Conservation (phyloP, 2,888 invertebrate genomes). For the Alcis repandata region DNA sequence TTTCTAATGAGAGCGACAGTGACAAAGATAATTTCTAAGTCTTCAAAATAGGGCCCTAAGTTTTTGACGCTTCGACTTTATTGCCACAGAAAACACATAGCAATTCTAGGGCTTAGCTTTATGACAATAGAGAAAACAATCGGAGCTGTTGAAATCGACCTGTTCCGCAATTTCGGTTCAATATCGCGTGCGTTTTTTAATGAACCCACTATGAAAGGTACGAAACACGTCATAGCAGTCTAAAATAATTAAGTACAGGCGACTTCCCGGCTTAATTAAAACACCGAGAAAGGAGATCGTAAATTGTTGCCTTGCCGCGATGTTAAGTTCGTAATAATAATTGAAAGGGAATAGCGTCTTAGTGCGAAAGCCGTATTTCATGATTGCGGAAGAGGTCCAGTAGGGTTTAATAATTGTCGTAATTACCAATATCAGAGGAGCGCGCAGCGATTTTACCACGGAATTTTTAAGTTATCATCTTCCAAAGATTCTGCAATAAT, state of each 20-base stretch:
- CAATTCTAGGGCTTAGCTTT: too few relatives aligned
- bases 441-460: too few relatives aligned
- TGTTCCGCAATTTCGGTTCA: background rate
- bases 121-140: too few relatives aligned
- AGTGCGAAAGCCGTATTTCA: background rate
- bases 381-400: background rate
- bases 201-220: conserved; percentile 1
- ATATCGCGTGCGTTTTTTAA: conserved; percentile 18
- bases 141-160: conserved; percentile 26
- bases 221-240: conserved; percentile 29
- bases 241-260: conserved; percentile 49
- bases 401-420: too few relatives aligned
- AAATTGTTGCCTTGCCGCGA: conserved; percentile 38
- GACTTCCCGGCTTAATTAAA: conserved; percentile 57
- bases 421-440: too few relatives aligned
- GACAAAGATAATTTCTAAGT: too few relatives aligned
- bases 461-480: too few relatives aligned
- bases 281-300: conserved; percentile 54
- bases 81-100: too few relatives aligned
- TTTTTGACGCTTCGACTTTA: too few relatives aligned
- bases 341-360: conserved; percentile 10
- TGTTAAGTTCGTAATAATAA: conserved; percentile 32
- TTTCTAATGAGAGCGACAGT: too few relatives aligned
- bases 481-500: too few relatives aligned
- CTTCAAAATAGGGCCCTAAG: too few relatives aligned